These are phyloP conservation scores for Chloroceryle aenea DNA, from an alignment of 2,113 vertebrate genomes.

Conservation along the genomic window DNA sequence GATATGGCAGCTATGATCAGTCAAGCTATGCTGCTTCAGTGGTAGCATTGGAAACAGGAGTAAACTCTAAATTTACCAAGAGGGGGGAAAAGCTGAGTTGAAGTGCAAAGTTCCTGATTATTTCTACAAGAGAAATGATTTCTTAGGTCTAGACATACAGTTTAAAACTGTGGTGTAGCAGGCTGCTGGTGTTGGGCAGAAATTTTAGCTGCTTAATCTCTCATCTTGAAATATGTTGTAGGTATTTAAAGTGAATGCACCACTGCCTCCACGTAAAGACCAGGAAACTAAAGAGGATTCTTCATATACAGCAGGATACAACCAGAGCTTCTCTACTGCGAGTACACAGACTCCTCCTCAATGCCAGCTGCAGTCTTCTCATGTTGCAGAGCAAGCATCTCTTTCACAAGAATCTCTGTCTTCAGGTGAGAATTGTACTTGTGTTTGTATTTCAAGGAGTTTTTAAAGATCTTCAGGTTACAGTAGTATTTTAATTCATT, in stretches of 20 bases:
- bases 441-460: not conserved
- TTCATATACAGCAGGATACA: conserved; percentile 76
- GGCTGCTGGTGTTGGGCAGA: not conserved
- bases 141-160: not conserved
- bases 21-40: not conserved
- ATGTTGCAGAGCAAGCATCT: conserved; percentile 78
- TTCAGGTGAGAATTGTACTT: conserved; percentile 67
- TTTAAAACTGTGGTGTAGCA: not conserved
- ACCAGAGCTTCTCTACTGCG: conserved; percentile 82
- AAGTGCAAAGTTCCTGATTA: not conserved
- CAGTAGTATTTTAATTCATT: not conserved
- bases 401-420: conserved; percentile 73
- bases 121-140: not conserved
- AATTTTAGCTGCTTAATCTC: not conserved
- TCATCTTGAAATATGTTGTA: conserved; percentile 38
- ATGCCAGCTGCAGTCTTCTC: conserved; percentile 76
- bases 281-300: conserved; percentile 79
- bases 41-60: not conserved
- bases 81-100: not conserved
- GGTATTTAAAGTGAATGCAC: conserved; percentile 87
- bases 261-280: conserved; percentile 82
- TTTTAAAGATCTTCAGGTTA: not conserved
- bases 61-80: not conserved
- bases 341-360: conserved; percentile 94
- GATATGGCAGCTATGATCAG: not conserved